These are phyloP conservation scores for Papilio polytes DNA, from an alignment of 1,140 invertebrate species.

Conservation along the genomic window DNA sequence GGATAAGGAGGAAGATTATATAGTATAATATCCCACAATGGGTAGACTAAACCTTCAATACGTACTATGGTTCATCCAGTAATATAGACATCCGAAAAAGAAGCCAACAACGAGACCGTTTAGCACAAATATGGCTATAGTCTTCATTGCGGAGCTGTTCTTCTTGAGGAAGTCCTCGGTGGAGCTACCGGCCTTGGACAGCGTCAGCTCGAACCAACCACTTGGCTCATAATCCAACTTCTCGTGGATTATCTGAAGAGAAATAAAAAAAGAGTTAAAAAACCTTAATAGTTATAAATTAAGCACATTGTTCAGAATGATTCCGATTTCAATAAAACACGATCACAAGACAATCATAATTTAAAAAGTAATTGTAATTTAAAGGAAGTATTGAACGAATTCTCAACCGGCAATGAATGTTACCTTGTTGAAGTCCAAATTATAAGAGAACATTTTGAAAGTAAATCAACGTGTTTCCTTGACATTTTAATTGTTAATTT, in stretches of 20 bases:
- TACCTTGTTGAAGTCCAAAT: background rate
- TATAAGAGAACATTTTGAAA: background rate
- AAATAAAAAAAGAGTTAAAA: constrained; percentile 13
- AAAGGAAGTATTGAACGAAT: constrained; percentile 1
- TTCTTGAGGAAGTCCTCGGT: constrained; percentile 64
- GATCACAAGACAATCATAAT: background rate
- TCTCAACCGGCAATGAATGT: background rate
- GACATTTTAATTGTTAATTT: background rate
- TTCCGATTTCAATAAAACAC: no score
- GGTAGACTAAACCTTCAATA: constrained; percentile 27
- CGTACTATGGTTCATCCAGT: constrained; percentile 67
- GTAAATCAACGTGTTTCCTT: background rate
- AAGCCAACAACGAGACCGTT: constrained; percentile 68
- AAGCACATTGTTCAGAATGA: background rate
- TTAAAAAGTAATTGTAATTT: background rate
- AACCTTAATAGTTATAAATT: background rate
- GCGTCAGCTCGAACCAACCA: constrained; percentile 63
- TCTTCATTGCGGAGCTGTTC: constrained; percentile 57
- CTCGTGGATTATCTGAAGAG: constrained; percentile 57
- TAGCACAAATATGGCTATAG: constrained; percentile 55
- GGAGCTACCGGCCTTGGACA: constrained; percentile 54
- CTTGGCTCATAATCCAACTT: constrained; percentile 64
- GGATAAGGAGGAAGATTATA: no score
- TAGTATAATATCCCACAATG: no score
- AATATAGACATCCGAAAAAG: constrained; percentile 69